Evolutionary conservation across 2,797 vertebrate species (phyloP), one percentile per base, ranked within the genome.

Genomic region (Hyperoplus lanceolatus): DNA sequence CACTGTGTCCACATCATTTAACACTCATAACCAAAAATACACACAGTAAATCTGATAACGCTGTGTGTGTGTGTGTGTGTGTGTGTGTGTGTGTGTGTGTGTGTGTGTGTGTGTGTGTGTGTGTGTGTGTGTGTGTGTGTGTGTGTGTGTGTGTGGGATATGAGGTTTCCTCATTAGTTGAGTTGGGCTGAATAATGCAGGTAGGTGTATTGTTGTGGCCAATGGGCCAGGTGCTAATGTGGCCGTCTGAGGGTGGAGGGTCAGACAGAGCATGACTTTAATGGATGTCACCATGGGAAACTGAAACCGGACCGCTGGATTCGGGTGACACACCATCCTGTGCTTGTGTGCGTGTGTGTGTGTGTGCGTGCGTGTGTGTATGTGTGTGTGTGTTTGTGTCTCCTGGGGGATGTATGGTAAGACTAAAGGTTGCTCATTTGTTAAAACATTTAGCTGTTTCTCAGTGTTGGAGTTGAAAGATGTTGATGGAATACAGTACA

Each of bases 231-330:
- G 93, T 95, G 93, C 94, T 96, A 95, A 95, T 95, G 88, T 88
- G 90, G 85, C 90, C 93, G 92, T 94, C 89, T 91, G 70, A 85
- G 90, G 87, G 63, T 80, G 76, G 85, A 89, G 89, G 88, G 81
- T 78, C 84, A 89, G 83, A 71, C 63, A 45, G 78, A 91, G 89
- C 93, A 93, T 61, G 89, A 90, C 93, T 95, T 94, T 95, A 95
- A 96, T 95, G 92, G 94, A 95, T 95, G 95, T 95, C 90, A 88
- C 90, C 87, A 93, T 86, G 87, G 92, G 90, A 93, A 90, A 89
- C 82, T 88, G 93, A 93, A 95, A 96, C 87, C 21, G 13, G 86
- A 94, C 85, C 89, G 48, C 75, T 48, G 72, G 80, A 77, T 67
- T 93, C 90, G 39, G 80, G 83, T 94, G 74, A 89, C 91, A 75